phyloP scores from a whole-genome alignment of 2,113 vertebrate species.

The Hippocampus zosterae region DNA sequence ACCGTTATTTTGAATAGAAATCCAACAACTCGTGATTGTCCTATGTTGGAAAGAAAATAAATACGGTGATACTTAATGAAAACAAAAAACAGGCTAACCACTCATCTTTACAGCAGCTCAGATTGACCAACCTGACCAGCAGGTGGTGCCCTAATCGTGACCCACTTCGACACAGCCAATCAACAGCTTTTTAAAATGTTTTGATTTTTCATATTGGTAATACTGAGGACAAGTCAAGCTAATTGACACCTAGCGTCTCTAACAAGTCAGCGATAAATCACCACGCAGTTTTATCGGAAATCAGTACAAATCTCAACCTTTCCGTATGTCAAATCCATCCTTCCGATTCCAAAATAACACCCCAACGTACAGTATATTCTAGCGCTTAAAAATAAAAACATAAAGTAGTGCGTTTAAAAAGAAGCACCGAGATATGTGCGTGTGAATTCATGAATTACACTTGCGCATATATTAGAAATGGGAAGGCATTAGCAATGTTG shows the following conservation, averaged over 20 bases:
- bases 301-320: no score
- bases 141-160: constrained; percentile 47
- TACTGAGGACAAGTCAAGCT: neutral
- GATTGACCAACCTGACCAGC: constrained; percentile 43
- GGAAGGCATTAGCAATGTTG: no score
- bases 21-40: neutral
- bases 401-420: no score
- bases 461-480: no score
- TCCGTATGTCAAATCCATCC: no score
- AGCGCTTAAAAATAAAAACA: no score
- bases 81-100: neutral
- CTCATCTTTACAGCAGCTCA: neutral
- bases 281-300: no score
- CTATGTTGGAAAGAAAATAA: neutral
- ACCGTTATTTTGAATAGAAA: neutral
- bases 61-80: neutral
- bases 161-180: neutral
- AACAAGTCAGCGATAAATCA: neutral
- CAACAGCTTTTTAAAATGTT: neutral
- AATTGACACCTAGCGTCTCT: neutral
- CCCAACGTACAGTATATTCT: no score
- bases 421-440: no score
- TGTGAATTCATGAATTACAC: no score
- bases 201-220: neutral
- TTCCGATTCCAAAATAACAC: no score